Base-by-base conservation (phyloP, 2,797 vertebrate genomes). In the Selene dorsalis region DNA sequence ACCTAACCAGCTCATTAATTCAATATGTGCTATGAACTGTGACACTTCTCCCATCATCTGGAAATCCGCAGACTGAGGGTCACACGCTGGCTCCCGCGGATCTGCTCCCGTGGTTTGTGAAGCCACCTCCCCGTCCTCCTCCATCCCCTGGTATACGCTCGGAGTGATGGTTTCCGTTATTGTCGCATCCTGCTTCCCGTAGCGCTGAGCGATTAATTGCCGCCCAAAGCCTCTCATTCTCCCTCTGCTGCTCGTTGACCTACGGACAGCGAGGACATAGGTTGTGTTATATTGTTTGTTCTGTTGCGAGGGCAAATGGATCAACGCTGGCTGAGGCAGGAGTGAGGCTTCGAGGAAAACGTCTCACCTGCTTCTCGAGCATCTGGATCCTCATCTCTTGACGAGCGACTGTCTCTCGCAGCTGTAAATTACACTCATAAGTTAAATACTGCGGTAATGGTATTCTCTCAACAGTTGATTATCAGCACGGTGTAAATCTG, bases 291-390 rank as follows among this genome's bases (percentile, higher is more conserved):
- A 30, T 30, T 30, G 30, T 3, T 30, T 35, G 32, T 35, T 35
- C 47, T 6, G 52, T 77, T 43, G 74, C 12, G 50, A 3, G 22
- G 0, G 3, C n/a, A 53, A 26, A 22, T 50, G 6, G 32, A 35
- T 52, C 17, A 9, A 62, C 55, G 35, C 22, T 58, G 20, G 32
- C n/a, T 20, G 43, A 73, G 45, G 35, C 1, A 0, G 16, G 26
- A 30, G 32, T 2, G 30, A 13, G 2, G n/a, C 18, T 30, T 28
- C 24, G 14, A 20, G 18, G 47, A 48, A 43, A 66, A 47, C 8
- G 18, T 59, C 86, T 88, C 43, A 96, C 95, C 93, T 95, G 94
- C 74, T 93, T 93, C 85, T 96, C 94, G 16, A 96, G 93, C 80
- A 76, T 88, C 79, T 95, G 93, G 47, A 96, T 95, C 62, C 91